phyloP scores from a whole-genome alignment of 2,113 vertebrate genomes.

The Copsychus sechellarum region DNA sequence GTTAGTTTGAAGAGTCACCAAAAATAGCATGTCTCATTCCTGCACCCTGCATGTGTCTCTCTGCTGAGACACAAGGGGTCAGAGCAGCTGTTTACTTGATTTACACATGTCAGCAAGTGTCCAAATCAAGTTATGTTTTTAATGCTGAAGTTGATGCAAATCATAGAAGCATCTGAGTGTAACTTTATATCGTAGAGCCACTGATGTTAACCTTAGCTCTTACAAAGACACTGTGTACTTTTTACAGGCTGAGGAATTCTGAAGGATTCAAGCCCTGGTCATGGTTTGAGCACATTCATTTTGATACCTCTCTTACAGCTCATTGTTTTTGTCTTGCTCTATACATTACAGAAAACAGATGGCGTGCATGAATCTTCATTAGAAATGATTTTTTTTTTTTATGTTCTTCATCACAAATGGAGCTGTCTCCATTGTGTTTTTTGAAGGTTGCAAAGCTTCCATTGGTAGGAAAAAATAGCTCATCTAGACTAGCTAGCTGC shows the following conservation, averaged over 20 bases:
- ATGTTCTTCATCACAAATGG: background rate
- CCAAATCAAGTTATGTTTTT: background rate
- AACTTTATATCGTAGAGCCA: background rate
- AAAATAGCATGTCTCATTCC: constrained; percentile 4
- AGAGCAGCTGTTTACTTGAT: constrained; percentile 51
- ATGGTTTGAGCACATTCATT: background rate
- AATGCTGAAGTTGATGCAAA: background rate
- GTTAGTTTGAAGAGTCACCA: constrained; percentile 6
- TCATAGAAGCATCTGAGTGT: background rate
- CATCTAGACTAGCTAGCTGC: background rate
- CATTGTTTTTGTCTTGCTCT: background rate
- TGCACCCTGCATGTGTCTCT: background rate
- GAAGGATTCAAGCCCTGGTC: background rate
- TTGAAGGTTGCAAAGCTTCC: background rate
- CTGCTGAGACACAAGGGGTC: background rate
- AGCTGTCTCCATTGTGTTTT: background rate
- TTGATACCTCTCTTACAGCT: background rate
- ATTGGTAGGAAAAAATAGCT: background rate
- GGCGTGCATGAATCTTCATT: background rate
- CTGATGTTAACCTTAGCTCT: background rate
- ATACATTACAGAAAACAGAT: background rate
- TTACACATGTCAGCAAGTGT: background rate
- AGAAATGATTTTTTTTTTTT: background rate
- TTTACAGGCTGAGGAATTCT: background rate
- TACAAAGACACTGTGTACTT: background rate